These are phyloP conservation scores for Saccopteryx bilineata DNA, from an alignment of 2,113 vertebrate species.

Conservation along the genomic window DNA sequence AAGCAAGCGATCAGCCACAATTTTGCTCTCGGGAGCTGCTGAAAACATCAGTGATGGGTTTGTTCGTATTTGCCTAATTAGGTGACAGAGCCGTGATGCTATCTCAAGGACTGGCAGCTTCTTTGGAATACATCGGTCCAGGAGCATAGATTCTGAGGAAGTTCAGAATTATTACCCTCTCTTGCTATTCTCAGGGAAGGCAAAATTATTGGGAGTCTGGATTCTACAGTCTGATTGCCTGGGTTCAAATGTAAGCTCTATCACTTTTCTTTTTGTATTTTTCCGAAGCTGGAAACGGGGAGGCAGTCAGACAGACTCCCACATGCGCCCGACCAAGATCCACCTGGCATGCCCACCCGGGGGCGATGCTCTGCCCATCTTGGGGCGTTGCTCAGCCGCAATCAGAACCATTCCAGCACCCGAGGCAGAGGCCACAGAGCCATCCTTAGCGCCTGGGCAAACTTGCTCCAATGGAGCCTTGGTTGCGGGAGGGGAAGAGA, in stretches of 20 bases:
- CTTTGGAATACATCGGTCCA: conserved; percentile 74
- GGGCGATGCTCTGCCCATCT: too few relatives aligned
- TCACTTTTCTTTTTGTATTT: not conserved
- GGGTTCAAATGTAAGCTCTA: not conserved
- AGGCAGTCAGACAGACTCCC: too few relatives aligned
- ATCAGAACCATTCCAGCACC: too few relatives aligned
- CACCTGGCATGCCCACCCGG: too few relatives aligned
- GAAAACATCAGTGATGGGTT: conserved; percentile 88
- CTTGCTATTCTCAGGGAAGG: not conserved
- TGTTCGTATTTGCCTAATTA: conserved; percentile 90
- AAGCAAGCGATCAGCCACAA: conserved; percentile 83
- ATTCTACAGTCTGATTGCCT: not conserved
- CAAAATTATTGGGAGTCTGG: not conserved
- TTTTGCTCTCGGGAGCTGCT: conserved; percentile 84
- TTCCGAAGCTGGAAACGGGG: too few relatives aligned
- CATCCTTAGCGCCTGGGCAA: too few relatives aligned
- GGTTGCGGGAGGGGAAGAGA: too few relatives aligned
- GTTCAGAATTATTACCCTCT: conserved; percentile 44
- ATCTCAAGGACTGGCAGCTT: conserved; percentile 81
- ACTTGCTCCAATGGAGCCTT: too few relatives aligned
- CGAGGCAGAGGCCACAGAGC: too few relatives aligned
- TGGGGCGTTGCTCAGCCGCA: too few relatives aligned
- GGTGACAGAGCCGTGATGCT: conserved; percentile 80
- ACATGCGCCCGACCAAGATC: too few relatives aligned
- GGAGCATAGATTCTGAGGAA: conserved; percentile 69